Conservation (phyloP, 2,888 invertebrate species). For the Iselma pallidipennis region DNA sequence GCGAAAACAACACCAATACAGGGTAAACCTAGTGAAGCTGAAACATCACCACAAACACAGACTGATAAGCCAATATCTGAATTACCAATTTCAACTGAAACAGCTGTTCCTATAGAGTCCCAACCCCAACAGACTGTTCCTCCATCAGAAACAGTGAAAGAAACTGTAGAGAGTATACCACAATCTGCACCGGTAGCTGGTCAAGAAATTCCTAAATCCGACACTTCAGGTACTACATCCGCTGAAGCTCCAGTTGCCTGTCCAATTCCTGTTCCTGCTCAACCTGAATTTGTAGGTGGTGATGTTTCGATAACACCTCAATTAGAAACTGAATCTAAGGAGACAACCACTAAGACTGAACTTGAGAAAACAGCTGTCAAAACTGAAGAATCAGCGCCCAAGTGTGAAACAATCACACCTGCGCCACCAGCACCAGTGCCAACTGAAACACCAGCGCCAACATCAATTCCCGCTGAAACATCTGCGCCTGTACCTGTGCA, state of each 20-base stretch:
- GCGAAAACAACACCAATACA: slow-evolving; percentile 33
- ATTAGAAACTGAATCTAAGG: no score
- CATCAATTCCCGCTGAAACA: neutral
- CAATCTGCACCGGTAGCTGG: neutral
- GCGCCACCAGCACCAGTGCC: neutral
- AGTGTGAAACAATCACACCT: neutral
- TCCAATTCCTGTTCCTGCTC: no score
- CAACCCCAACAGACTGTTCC: neutral
- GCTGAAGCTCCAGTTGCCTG: neutral
- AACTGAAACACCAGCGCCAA: neutral
- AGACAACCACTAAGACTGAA: no score
- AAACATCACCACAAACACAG: slow-evolving; percentile 6
- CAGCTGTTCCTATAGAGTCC: neutral
- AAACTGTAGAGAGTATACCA: neutral
- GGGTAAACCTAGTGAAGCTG: slow-evolving; percentile 5
- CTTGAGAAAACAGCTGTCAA: no score
- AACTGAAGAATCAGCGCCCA: no score
- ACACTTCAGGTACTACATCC: slow-evolving; percentile 3
- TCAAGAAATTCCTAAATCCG: neutral
- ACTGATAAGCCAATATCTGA: slow-evolving; percentile 1
- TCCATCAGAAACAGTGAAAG: neutral
- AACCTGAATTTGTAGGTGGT: no score
- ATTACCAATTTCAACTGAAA: neutral
- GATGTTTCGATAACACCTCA: no score
- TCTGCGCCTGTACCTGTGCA: neutral